Evolutionary conservation across 2,113 vertebrate genomes (phyloP).

Genomic region (Penelope pileata): DNA sequence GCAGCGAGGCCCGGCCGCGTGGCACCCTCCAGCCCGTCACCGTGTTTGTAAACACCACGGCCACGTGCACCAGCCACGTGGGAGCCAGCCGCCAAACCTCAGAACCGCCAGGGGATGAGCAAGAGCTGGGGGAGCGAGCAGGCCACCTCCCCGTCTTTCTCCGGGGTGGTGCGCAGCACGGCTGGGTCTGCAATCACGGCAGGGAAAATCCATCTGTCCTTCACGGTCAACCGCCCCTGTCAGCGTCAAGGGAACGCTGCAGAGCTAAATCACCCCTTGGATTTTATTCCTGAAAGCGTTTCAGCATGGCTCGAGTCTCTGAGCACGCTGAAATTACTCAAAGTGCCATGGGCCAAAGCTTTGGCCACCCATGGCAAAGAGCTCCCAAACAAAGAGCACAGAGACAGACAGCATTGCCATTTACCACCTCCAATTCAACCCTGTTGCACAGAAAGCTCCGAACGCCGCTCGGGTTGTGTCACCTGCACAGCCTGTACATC

Average conservation of each 20-base stretch:
- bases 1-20: neutral
- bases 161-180: neutral
- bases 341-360: neutral
- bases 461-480: neutral
- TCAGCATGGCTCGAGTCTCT: neutral
- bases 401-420: neutral
- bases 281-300: slow-evolving; percentile 34
- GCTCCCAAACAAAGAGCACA: neutral
- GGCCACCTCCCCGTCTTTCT: neutral
- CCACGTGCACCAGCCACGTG: slow-evolving; percentile 26
- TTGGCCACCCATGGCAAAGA: neutral
- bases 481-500: neutral
- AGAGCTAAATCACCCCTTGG: neutral
- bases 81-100: neutral
- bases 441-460: neutral
- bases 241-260: neutral
- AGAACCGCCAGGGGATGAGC: neutral
- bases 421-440: rapidly evolving
- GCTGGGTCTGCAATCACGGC: neutral
- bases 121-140: neutral
- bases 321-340: neutral
- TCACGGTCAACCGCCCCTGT: neutral
- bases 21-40: neutral
- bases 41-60: slow-evolving; percentile 69
- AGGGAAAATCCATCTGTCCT: slow-evolving; percentile 5